Evolutionary conservation across 2,797 vertebrate genomes (phyloP).

Genomic region (Protonibea diacanthus): DNA sequence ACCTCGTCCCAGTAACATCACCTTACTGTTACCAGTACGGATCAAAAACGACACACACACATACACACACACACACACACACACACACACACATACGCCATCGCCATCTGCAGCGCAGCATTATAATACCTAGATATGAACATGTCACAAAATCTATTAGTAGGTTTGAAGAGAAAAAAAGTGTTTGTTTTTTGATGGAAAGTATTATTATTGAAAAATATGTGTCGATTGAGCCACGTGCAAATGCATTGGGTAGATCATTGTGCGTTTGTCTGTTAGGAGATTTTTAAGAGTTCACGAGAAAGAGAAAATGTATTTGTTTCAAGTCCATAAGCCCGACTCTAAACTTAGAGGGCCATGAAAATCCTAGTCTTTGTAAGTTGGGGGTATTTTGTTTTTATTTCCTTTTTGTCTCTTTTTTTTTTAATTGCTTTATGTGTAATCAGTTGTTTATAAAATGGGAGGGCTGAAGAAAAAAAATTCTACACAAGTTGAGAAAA

Average conservation of each 20-base stretch:
- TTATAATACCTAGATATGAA: conserved; percentile 75
- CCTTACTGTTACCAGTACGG: conserved; percentile 74
- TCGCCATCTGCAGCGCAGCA: conserved; percentile 75
- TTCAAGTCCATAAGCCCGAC: conserved; percentile 92
- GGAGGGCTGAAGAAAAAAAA: conserved; percentile 91
- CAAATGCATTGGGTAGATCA: conserved; percentile 95
- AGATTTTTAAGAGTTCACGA: conserved; percentile 89
- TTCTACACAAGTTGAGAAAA: conserved; percentile 84
- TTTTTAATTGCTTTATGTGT: conserved; percentile 87
- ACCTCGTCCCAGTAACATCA: conserved; percentile 68
- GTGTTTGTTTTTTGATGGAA: conserved; percentile 85
- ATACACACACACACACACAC: conserved; percentile 59
- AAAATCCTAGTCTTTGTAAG: conserved; percentile 90
- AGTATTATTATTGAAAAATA: conserved; percentile 88
- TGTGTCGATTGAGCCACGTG: conserved; percentile 93
- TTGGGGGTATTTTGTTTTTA: conserved; percentile 87
- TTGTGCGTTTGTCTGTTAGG: conserved; percentile 94
- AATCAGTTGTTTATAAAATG: conserved; percentile 89
- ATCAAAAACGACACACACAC: conserved; percentile 46
- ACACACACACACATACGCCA: conserved; percentile 55
- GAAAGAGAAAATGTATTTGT: conserved; percentile 88
- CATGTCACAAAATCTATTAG: conserved; percentile 77
- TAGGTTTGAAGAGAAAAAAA: conserved; percentile 82
- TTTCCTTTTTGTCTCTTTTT: conserved; percentile 85
- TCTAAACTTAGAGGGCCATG: conserved; percentile 90